These are phyloP conservation scores for Salticus scenicus DNA, from an alignment of 2,888 invertebrate genomes.

Conservation along the genomic window DNA sequence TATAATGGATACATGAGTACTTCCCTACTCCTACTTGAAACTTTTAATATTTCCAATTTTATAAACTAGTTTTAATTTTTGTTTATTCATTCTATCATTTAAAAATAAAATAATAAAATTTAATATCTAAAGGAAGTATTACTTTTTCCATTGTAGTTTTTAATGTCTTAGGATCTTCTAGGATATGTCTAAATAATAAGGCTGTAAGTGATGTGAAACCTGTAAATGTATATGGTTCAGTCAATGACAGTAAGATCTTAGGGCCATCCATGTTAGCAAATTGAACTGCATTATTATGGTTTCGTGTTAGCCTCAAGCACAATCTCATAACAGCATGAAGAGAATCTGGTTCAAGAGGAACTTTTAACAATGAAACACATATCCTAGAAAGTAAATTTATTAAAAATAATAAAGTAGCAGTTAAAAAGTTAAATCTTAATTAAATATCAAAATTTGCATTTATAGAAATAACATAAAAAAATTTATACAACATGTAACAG, in stretches of 20 bases:
- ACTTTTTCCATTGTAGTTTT: slow-evolving; percentile 87
- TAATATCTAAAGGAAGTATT: slow-evolving; percentile 28
- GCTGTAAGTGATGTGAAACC: slow-evolving; percentile 86
- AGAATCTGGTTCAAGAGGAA: slow-evolving; percentile 84
- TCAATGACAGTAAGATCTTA: slow-evolving; percentile 82
- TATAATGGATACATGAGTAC: no score
- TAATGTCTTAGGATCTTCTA: slow-evolving; percentile 85
- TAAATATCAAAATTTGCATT: no score
- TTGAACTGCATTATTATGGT: slow-evolving; percentile 83
- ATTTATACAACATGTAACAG: no score
- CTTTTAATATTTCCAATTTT: no score
- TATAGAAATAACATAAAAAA: neutral
- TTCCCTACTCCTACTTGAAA: no score
- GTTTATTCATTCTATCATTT: no score
- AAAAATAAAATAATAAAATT: no score
- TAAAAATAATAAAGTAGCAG: neutral
- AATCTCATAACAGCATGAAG: slow-evolving; percentile 86
- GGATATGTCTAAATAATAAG: slow-evolving; percentile 84
- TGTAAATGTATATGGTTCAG: slow-evolving; percentile 83
- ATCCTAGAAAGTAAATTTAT: slow-evolving; percentile 76
- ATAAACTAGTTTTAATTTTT: no score
- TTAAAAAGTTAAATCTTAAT: no score
- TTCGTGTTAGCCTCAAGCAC: slow-evolving; percentile 84
- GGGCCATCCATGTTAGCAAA: slow-evolving; percentile 86
- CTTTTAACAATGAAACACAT: slow-evolving; percentile 82